Percentiles rank a stretch among this genome's conserved stretches.
phyloP scores from a whole-genome alignment of 92 coral and sea anemone species.

The Palythoa caribaeorum region DNA sequence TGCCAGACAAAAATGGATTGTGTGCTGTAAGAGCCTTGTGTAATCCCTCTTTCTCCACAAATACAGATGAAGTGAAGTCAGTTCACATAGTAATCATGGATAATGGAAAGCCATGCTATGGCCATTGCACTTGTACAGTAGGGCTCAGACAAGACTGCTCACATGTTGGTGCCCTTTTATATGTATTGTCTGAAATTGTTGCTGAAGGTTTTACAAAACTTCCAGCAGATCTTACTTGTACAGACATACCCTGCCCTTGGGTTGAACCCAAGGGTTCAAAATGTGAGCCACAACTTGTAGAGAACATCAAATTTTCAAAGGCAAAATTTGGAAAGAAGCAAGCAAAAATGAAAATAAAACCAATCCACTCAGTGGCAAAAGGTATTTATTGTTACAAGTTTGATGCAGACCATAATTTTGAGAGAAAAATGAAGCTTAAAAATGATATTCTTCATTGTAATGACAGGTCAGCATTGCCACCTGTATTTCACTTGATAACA shows the following conservation, averaged over 20 bases:
- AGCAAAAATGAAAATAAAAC: slow-evolving; percentile 29
- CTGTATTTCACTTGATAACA: no score
- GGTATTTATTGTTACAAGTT: slow-evolving; percentile 10
- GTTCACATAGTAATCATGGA: slow-evolving; percentile 25
- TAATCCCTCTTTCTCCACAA: slow-evolving; percentile 36
- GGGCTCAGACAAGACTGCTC: slow-evolving; percentile 46
- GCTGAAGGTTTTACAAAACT: slow-evolving; percentile 56
- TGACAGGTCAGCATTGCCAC: no score
- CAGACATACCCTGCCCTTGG: slow-evolving; percentile 54
- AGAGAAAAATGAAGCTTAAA: slow-evolving; percentile 42
- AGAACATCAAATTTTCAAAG: slow-evolving; percentile 27
- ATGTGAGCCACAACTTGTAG: slow-evolving; percentile 47
- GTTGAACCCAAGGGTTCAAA: slow-evolving; percentile 49
- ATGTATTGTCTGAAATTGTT: slow-evolving; percentile 58
- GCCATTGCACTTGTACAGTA: slow-evolving; percentile 52
- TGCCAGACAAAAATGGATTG: slow-evolving; percentile 24
- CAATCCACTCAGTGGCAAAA: neutral
- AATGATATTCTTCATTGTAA: neutral
- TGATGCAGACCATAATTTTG: slow-evolving; percentile 18
- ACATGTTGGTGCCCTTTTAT: slow-evolving; percentile 48
- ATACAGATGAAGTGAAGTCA: slow-evolving; percentile 34
- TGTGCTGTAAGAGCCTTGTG: slow-evolving; percentile 39
- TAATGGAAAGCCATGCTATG: slow-evolving; percentile 49
- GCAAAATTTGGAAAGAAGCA: slow-evolving; percentile 43
- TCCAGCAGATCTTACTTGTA: slow-evolving; percentile 51